Base-by-base conservation (phyloP, 2,797 vertebrate genomes). In the Bovichtus diacanthus region DNA sequence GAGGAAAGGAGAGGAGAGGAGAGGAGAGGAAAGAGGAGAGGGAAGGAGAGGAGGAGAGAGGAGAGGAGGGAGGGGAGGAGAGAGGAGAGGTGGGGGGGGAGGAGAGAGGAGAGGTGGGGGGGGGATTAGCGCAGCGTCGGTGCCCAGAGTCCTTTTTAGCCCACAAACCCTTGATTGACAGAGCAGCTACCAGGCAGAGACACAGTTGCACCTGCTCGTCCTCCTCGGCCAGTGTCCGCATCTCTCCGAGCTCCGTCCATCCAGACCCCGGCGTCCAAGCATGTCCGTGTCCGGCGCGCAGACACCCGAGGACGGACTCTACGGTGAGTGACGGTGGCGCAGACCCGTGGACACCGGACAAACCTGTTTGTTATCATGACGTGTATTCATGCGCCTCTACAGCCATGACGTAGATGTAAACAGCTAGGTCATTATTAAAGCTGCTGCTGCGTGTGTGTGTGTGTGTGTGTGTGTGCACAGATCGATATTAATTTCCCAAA, bases 291-390 rank as follows among this genome's bases (percentile, higher is more conserved):
- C 94, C 72, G 91, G 87, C 74, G 85, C 91, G 13, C 92, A 93
- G 78, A 89, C 93, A 46, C 91, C 91, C 68, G 94, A 94, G 66
- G 93, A 95, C 64, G 87, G 87, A 61, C 88, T 94, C 66, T 88
- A 92, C 44, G 94, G 94, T 95, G 90, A 93, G 92, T 87, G 80
- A 70, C 16, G n/a, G n/a, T n/a, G n/a, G n/a, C n/a, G n/a, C n/a
- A n/a, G n/a, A n/a, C n/a, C n/a, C n/a, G n/a, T n/a, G n/a, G n/a
- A n/a, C n/a, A n/a, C n/a, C n/a, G n/a, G n/a, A n/a, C n/a, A n/a
- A n/a, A n/a, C n/a, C 58, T 62, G 11, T 13, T 29, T 56, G 38
- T 64, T 58, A 13, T 49, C 60, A 64, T 36, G 16, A 38, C 55
- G 29, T 27, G 3, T 19, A 3, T 53, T n/a, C 34, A 11, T 74